Conservation (phyloP, 1,140 invertebrate species). For the Pseudomyrmex concolor region DNA sequence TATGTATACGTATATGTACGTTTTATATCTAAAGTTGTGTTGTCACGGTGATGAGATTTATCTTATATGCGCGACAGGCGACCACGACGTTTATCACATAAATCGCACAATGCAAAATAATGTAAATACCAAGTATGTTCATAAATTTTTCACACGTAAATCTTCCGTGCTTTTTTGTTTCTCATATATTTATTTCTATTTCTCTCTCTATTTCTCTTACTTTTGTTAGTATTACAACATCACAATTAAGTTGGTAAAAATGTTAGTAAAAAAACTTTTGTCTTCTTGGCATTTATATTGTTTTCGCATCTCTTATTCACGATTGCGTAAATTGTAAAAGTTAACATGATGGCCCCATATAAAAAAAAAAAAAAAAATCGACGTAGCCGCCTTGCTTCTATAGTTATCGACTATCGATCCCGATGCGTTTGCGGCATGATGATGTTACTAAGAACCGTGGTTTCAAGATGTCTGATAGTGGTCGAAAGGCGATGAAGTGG, state of each 20-base stretch:
- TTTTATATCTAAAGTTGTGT: conserved; percentile 57
- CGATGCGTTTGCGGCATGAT: conserved; percentile 1
- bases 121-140: not conserved
- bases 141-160: not conserved
- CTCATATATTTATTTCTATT: not conserved
- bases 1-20: conserved; percentile 38
- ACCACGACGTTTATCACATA: conserved; percentile 22
- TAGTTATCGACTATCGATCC: conserved; percentile 22
- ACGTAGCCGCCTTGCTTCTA: conserved; percentile 18
- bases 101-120: conserved; percentile 11
- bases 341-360: not conserved
- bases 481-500: conserved; percentile 45
- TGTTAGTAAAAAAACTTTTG: not conserved
- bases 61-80: conserved; percentile 31
- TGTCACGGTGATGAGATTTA: conserved; percentile 18
- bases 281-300: conserved; percentile 8
- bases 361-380: conserved; percentile 8
- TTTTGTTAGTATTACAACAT: not conserved
- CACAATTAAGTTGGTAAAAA: not conserved
- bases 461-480: conserved; percentile 46
- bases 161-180: not conserved
- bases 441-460: conserved; percentile 44
- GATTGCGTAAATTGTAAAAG: not conserved
- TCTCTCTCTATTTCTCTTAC: not conserved
- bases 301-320: not conserved